phyloP scores from a whole-genome alignment of 2,797 vertebrate species.

The Crocidura indochinensis region DNA sequence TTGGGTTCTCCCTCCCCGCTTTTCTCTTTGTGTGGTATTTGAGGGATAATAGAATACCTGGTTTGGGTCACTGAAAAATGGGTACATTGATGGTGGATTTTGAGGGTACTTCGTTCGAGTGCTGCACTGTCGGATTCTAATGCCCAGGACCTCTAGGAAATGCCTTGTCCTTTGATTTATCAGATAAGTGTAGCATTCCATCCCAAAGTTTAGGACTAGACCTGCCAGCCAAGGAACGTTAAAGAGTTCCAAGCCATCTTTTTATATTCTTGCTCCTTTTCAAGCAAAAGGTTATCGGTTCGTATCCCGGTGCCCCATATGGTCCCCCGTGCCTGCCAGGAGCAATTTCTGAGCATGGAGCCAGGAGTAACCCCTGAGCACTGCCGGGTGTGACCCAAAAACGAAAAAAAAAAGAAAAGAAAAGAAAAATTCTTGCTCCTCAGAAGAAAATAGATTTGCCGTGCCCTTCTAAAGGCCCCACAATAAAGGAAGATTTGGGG shows the following conservation, averaged over 20 bases:
- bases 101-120: too few species aligned
- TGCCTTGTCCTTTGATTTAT: slow-evolving; percentile 19
- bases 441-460: slow-evolving; percentile 14
- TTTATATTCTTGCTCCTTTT: not conserved
- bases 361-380: too few species aligned
- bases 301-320: too few species aligned
- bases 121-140: not conserved
- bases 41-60: slow-evolving; percentile 10
- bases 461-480: not conserved
- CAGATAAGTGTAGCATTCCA: not conserved
- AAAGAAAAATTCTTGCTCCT: not conserved
- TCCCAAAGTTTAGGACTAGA: not conserved
- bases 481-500: slow-evolving; percentile 19
- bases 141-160: slow-evolving; percentile 46
- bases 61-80: slow-evolving; percentile 10
- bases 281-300: too few species aligned
- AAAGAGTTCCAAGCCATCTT: slow-evolving; percentile 24
- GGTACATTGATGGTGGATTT: slow-evolving; percentile 22
- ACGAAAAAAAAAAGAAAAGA: too few species aligned
- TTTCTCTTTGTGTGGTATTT: not conserved
- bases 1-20: slow-evolving; percentile 1
- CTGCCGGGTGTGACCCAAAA: too few species aligned
- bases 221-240: not conserved
- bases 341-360: too few species aligned
- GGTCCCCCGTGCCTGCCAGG: too few species aligned